These are phyloP conservation scores for Hippocampus guttulatus DNA, from an alignment of 2,113 vertebrate genomes.

Conservation along the genomic window DNA sequence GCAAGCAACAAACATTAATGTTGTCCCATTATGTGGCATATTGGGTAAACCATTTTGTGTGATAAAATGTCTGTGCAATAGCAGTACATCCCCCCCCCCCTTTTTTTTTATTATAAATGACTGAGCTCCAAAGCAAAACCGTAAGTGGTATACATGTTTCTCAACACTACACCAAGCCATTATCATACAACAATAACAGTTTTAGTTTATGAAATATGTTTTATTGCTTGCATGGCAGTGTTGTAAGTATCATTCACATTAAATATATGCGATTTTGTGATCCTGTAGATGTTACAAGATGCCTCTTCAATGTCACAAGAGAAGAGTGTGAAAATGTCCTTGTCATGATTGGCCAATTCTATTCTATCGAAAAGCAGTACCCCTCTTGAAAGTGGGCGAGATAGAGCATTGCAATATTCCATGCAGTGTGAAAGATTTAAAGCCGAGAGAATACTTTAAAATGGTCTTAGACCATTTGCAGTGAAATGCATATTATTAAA, in stretches of 20 bases:
- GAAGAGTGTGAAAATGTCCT: constrained; percentile 1
- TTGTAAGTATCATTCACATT: neutral
- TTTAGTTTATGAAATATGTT: neutral
- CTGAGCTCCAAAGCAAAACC: neutral
- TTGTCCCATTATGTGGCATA: neutral
- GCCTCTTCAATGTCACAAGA: constrained; percentile 7
- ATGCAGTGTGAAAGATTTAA: constrained; percentile 6
- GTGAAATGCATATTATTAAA: constrained; percentile 4
- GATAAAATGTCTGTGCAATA: neutral
- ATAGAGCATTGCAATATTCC: neutral
- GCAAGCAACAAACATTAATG: neutral
- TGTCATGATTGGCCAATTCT: constrained; percentile 13
- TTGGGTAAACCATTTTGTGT: neutral
- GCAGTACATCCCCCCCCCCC: neutral
- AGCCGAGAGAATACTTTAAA: neutral
- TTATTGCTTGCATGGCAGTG: neutral
- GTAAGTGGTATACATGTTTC: neutral
- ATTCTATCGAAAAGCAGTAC: constrained; percentile 14
- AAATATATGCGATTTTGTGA: neutral
- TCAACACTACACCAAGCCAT: neutral
- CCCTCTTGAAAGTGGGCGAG: neutral
- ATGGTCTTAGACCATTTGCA: constrained; percentile 6
- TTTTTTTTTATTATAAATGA: neutral
- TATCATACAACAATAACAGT: neutral
- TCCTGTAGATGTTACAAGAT: constrained; percentile 10